Conservation (phyloP, 2,888 invertebrate genomes). For the Dione juno region DNA sequence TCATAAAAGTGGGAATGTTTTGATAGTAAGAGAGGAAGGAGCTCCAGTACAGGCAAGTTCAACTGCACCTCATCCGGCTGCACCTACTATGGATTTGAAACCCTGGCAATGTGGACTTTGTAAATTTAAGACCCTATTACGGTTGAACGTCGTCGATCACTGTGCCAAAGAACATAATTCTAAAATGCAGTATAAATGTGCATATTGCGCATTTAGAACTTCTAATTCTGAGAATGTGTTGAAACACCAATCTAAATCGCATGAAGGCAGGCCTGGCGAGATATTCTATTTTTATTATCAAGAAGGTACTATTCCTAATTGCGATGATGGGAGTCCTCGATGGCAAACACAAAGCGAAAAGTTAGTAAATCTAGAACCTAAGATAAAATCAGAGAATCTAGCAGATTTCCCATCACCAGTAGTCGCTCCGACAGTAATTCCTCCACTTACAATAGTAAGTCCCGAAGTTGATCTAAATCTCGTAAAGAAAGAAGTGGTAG, state of each 20-base stretch:
- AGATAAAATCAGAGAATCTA: constrained; percentile 59
- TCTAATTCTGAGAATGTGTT: constrained; percentile 82
- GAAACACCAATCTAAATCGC: constrained; percentile 85
- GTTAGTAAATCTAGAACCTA: constrained; percentile 47
- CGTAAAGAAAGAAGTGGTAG: constrained; percentile 65
- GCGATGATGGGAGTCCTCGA: constrained; percentile 60
- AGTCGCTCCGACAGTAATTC: constrained; percentile 29
- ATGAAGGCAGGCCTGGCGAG: constrained; percentile 70
- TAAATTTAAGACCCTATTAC: constrained; percentile 83
- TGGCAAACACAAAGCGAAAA: constrained; percentile 70
- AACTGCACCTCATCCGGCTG: constrained; percentile 42
- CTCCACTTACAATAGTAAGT: constrained; percentile 32
- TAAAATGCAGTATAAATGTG: constrained; percentile 88
- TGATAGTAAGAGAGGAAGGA: constrained; percentile 67
- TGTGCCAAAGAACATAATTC: constrained; percentile 84
- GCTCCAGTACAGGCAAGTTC: constrained; percentile 46
- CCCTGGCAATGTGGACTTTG: constrained; percentile 89
- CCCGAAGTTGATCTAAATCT: constrained; percentile 60
- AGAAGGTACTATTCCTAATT: constrained; percentile 64
- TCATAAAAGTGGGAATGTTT: constrained; percentile 81
- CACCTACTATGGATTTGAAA: constrained; percentile 80
- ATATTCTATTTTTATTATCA: constrained; percentile 83
- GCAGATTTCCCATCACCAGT: constrained; percentile 40
- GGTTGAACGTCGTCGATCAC: constrained; percentile 85
- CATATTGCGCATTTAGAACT: constrained; percentile 84